phyloP scores from a whole-genome alignment of 2,888 invertebrate species.

The Seira ritae region DNA sequence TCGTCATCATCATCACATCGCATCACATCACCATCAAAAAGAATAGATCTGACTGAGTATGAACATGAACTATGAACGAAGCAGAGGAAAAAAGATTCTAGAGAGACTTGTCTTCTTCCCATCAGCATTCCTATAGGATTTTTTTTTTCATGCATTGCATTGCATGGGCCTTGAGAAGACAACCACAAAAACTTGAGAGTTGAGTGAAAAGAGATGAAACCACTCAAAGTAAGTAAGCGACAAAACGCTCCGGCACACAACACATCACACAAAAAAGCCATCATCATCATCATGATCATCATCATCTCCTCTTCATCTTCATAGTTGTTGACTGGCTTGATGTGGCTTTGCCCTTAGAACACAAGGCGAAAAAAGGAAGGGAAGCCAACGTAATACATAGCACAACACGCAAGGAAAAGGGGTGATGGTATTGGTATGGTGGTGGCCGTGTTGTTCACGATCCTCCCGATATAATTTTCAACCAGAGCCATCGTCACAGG shows the following conservation, averaged over 20 bases:
- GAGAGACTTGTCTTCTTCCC: too few species aligned
- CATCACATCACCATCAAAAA: too few species aligned
- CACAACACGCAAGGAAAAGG: background rate
- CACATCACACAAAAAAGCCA: conserved; percentile 61
- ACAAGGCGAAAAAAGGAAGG: background rate
- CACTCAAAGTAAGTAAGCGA: conserved; percentile 66
- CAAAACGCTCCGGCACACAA: conserved; percentile 60
- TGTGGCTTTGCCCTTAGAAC: background rate
- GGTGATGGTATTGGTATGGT: background rate
- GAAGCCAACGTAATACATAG: background rate
- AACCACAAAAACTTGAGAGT: too few species aligned
- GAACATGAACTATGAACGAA: too few species aligned
- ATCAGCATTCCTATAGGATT: too few species aligned
- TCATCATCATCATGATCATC: conserved; percentile 49
- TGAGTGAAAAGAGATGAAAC: too few species aligned
- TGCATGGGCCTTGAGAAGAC: too few species aligned
- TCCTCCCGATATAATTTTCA: conserved; percentile 26
- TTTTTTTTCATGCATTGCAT: too few species aligned
- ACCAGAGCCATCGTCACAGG: conserved; percentile 60
- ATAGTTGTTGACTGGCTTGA: conserved; percentile 30
- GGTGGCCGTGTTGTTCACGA: background rate
- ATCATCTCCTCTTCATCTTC: background rate
- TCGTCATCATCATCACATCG: too few species aligned
- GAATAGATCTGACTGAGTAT: too few species aligned
- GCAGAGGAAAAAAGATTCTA: too few species aligned